phyloP scores from a whole-genome alignment of 2,797 vertebrate species.

The Phoebastria nigripes region DNA sequence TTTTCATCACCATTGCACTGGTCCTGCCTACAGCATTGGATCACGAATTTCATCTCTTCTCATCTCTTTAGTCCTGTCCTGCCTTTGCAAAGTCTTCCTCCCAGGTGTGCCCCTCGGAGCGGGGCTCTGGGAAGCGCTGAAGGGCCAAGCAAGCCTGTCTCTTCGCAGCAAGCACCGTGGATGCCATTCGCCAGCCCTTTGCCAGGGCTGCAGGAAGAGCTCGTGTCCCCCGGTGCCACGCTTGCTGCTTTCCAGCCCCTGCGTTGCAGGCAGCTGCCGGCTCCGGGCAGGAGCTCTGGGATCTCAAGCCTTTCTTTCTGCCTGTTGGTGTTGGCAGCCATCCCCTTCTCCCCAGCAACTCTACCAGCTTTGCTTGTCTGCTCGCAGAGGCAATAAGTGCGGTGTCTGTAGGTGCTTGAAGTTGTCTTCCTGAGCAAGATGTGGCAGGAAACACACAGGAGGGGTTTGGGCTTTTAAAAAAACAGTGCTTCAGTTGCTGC shows the following conservation, averaged over 20 bases:
- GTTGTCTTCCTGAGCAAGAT: not conserved
- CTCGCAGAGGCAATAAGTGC: not conserved
- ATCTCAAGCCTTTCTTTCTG: not conserved
- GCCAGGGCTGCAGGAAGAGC: not conserved
- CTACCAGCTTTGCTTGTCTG: not conserved
- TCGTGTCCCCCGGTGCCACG: fast-evolving
- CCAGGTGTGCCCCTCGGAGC: fast-evolving
- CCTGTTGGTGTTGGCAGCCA: not conserved
- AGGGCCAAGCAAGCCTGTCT: fast-evolving
- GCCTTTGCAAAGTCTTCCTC: not conserved
- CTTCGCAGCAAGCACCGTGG: fast-evolving
- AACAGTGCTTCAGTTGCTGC: not conserved
- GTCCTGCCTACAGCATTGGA: fast-evolving
- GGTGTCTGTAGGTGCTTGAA: not conserved
- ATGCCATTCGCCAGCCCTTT: fast-evolving
- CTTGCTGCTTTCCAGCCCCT: not conserved
- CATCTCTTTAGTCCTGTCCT: not conserved
- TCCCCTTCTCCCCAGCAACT: not conserved
- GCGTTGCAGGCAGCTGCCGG: not conserved
- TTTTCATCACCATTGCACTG: not conserved
- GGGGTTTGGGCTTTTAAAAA: not conserved
- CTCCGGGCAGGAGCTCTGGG: not conserved
- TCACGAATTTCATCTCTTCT: not conserved
- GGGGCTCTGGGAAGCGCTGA: not conserved
- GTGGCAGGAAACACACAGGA: not conserved